phyloP scores from a whole-genome alignment of 2,113 vertebrate species.

The Tringa solitaria region DNA sequence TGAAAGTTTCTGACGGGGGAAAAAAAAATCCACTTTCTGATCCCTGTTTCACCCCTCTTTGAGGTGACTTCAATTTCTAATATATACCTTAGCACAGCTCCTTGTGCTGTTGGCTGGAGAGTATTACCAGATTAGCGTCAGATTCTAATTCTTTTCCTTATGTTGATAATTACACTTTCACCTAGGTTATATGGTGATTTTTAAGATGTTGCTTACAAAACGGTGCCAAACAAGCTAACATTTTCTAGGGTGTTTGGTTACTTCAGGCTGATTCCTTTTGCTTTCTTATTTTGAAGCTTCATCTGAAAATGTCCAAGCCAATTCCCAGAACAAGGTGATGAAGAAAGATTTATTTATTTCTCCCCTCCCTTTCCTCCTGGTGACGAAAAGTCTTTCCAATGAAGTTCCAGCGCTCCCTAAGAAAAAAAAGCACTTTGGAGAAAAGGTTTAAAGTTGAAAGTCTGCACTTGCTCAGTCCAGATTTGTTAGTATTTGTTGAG shows the following conservation, averaged over 20 bases:
- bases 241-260: neutral
- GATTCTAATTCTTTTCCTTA: neutral
- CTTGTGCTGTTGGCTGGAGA: neutral
- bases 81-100: neutral
- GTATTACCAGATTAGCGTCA: neutral
- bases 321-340: neutral
- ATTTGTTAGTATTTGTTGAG: neutral
- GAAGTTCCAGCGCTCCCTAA: neutral
- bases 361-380: neutral
- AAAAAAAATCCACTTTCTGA: neutral
- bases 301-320: neutral
- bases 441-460: neutral
- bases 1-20: neutral
- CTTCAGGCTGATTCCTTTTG: neutral
- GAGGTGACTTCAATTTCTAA: neutral
- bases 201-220: neutral
- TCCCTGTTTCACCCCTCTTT: neutral
- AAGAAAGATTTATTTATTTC: neutral
- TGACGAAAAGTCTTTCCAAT: neutral
- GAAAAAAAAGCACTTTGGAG: neutral
- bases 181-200: neutral
- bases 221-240: rapidly evolving
- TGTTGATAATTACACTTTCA: neutral
- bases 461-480: neutral
- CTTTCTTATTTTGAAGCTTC: neutral